Base-by-base conservation (phyloP, 1,140 invertebrate genomes). In the Cecropterus lyciades region DNA sequence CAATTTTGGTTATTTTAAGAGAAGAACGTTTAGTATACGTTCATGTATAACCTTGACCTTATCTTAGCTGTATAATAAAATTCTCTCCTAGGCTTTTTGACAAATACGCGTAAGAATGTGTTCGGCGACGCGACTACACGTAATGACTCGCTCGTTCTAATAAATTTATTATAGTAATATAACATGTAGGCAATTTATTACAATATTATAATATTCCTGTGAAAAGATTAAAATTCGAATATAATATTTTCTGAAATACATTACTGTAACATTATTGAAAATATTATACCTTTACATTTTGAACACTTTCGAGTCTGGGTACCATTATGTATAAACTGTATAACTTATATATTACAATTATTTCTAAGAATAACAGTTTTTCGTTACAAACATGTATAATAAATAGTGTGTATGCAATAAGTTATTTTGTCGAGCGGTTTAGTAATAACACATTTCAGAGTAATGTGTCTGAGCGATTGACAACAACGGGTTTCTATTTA, bases 1-100 rank as follows among this genome's bases (percentile, higher is more conserved):
- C 30, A n/a, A n/a, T n/a, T n/a, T n/a, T 33, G 24, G n/a, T 33
- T 52, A 33, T 30, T 33, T 52, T 52, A 52, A 30, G 27, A 52
- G 53, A 20, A 42, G 37, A 40, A 40, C 7, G n/a, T 57, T 57
- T 57, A 57, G 20, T 57, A 57, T 45, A n/a, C 53, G 45, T 45
- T 57, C 16, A 57, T 42, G 16, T 42, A 13, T 16, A 55, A 20
- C 52, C 52, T 40, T 55, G 33, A 55, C 52, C 52, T 55, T 55
- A 55, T 15, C 30, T 33, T 8, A 10, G 9, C 7, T 33, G 9
- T n/a, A n/a, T n/a, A n/a, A n/a, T 37, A 37, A 9, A 37, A 37
- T 37, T 37, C 33, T 11, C 33, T 37, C 33, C 11, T 37, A 37
- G 33, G 33, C 33, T 37, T 37, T 37, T 37, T 37, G 30, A 37